phyloP scores from a whole-genome alignment of 2,113 vertebrate genomes.

The Malurus melanocephalus region DNA sequence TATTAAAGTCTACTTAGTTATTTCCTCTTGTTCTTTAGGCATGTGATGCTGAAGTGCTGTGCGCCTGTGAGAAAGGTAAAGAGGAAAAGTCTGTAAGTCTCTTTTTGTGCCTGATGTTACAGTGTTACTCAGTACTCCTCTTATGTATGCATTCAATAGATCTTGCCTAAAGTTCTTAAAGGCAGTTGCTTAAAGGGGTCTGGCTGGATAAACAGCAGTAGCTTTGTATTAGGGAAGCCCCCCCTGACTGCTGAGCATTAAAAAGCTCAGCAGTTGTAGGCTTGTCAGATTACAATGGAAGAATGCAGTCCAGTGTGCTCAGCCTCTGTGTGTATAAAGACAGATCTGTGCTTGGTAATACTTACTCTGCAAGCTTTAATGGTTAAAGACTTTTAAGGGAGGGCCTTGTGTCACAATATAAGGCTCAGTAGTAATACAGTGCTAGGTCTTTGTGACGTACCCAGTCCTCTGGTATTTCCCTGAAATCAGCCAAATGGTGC shows the following conservation, averaged over 20 bases:
- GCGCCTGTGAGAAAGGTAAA: constrained; percentile 66
- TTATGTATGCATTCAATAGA: background rate
- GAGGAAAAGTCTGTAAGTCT: background rate
- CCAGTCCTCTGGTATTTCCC: background rate
- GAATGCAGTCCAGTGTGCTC: constrained; percentile 14
- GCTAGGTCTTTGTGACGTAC: background rate
- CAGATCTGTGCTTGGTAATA: background rate
- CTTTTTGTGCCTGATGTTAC: background rate
- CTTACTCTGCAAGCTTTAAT: background rate
- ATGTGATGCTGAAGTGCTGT: constrained; percentile 61
- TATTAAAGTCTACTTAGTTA: background rate
- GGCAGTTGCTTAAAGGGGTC: background rate
- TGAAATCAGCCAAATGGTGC: background rate
- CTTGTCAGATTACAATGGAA: constrained; percentile 14
- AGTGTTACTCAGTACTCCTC: background rate
- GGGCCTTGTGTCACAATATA: background rate
- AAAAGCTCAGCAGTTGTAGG: constrained; percentile 1
- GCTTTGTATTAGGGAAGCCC: background rate
- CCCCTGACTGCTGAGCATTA: background rate
- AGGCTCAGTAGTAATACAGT: background rate
- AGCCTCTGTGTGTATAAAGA: constrained; percentile 2
- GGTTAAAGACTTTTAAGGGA: background rate
- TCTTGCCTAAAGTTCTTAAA: background rate
- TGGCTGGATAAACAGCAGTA: constrained; percentile 2
- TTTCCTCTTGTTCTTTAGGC: constrained; percentile 46